Evolutionary conservation across 2,113 vertebrate species (phyloP), one percentile per base, ranked within the genome.

Genomic region (Amphiprion ocellaris): DNA sequence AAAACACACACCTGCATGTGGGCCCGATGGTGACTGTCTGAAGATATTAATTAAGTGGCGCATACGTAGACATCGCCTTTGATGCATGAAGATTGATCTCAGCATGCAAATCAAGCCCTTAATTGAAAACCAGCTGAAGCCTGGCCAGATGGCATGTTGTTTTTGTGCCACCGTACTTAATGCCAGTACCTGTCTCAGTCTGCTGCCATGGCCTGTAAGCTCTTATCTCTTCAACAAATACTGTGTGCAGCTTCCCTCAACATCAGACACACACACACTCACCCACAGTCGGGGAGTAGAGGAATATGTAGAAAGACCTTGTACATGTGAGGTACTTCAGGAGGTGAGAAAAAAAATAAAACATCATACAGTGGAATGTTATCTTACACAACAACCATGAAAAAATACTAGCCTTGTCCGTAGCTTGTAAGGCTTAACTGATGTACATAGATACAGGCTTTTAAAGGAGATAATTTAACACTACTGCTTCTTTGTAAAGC

Each of bases 71-170:
- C 37, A n/a, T 77, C 86, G 77, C 53, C 77, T 89, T 81, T 89
- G 92, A 93, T 90, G 90, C 82, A 26, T 86, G 81, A 87, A 82
- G 84, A 89, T 52, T 59, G 83, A 79, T 86, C 82, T 83, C 79
- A 28, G 84, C 87, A 90, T 92, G 91, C 89, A 89, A 91, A 90
- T 92, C 68, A 74, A 83, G 81, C 16, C 49, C 49, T 81, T 93
- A 91, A 91, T 88, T 91, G 84, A 92, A 93, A 90, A 81, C 79
- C 82, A 74, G 84, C 84, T 89, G 84, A 88, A 84, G 81, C 77
- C 59, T 49, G 85, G 73, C 89, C 92, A 92, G 89, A 92, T 93
- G 91, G 91, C 68, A 59, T 50, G 87, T 82, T 90, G 89, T 82
- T 89, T 84, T 81, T 26, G 59, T 74, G 64, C 79, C 85, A 83